Conservation (phyloP, 1,140 invertebrate genomes). For the Bathynomus jamesi region DNA sequence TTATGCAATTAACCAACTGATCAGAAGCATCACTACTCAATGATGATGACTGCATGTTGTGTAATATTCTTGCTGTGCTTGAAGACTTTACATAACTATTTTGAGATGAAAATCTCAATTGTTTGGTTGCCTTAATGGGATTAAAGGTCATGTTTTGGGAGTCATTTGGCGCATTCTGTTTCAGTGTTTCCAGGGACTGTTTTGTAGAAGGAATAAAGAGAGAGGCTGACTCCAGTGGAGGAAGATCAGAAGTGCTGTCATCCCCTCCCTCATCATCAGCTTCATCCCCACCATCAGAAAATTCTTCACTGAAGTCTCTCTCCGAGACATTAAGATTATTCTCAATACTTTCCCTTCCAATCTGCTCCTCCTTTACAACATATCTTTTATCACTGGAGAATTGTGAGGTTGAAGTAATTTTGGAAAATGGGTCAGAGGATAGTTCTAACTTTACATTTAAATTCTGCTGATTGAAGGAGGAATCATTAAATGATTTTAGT, state of each 20-base stretch:
- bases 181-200: not conserved
- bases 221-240: not conserved
- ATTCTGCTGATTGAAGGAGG: conserved; percentile 9
- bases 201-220: not conserved
- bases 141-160: not conserved
- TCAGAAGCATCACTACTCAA: not conserved
- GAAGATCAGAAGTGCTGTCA: conserved; percentile 26
- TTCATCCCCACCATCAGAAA: conserved; percentile 19
- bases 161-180: no score
- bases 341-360: conserved; percentile 22
- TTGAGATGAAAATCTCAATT: not conserved
- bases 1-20: not conserved
- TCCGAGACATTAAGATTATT: conserved; percentile 24
- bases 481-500: not conserved
- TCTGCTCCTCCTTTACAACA: conserved; percentile 20
- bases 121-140: not conserved
- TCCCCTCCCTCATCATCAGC: conserved; percentile 30
- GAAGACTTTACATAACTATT: not conserved
- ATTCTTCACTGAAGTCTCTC: conserved; percentile 16
- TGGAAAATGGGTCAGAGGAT: conserved; percentile 5
- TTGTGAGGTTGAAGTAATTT: not conserved
- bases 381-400: not conserved
- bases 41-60: no score
- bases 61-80: not conserved
- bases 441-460: conserved; percentile 25